Percentiles rank a stretch among this genome's conserved stretches.
Evolutionary conservation across 1,140 invertebrate genomes (phyloP).

Genomic region (Chymomyza costata): DNA sequence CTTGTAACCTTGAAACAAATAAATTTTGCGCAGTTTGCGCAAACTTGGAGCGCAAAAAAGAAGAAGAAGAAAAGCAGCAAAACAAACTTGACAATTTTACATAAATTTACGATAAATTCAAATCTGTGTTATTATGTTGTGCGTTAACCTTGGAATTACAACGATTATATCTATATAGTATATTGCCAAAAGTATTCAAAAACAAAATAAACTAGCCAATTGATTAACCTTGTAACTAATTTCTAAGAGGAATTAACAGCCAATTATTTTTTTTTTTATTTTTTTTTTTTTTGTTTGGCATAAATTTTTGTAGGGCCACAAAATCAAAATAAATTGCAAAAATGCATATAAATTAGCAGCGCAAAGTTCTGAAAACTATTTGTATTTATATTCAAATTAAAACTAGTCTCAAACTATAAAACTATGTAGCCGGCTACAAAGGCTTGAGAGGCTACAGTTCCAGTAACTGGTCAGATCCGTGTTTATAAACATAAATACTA

Average conservation of each 20-base stretch:
- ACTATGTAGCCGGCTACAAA: constrained; percentile 54
- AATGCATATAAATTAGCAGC: constrained; percentile 48
- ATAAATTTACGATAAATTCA: constrained; percentile 62
- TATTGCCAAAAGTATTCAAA: too few relatives aligned
- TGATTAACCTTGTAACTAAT: constrained; percentile 70
- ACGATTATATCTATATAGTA: too few relatives aligned
- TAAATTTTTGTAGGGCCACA: too few relatives aligned
- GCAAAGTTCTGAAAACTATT: constrained; percentile 63
- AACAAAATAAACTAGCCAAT: constrained; percentile 68
- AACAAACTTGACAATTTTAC: constrained; percentile 19
- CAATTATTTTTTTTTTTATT: constrained; percentile 46
- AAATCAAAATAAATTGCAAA: constrained; percentile 4
- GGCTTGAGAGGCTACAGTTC: too few relatives aligned
- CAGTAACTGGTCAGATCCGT: constrained; percentile 61
- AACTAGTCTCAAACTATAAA: constrained; percentile 72
- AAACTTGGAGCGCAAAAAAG: background rate
- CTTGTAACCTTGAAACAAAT: too few relatives aligned
- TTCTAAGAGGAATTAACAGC: constrained; percentile 68
- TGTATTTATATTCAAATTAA: constrained; percentile 71
- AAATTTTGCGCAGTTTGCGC: too few relatives aligned
- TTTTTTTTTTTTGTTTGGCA: too few relatives aligned
- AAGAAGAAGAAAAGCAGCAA: background rate
- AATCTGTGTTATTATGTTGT: constrained; percentile 65
- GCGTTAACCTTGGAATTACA: constrained; percentile 61
- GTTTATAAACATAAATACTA: too few relatives aligned